A percentile compares a stretch with the other conserved stretches of the same genome.
These are phyloP conservation scores for Oceanites oceanicus DNA, from an alignment of 2,113 vertebrate species.

Conservation along the genomic window DNA sequence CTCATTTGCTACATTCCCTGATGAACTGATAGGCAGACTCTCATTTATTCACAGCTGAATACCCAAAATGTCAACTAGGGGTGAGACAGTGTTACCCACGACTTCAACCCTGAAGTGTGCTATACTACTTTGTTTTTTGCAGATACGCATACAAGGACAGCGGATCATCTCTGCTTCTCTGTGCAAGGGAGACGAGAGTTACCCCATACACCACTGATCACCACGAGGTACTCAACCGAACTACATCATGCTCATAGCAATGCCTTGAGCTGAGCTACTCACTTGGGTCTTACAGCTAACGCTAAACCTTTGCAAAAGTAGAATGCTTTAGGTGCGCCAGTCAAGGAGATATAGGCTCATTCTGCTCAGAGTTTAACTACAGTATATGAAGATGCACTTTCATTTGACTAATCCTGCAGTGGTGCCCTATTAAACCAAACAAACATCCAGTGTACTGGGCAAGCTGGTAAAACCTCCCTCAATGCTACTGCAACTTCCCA, in stretches of 20 bases:
- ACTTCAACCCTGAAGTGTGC: neutral
- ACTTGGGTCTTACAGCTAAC: accelerated
- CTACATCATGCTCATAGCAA: neutral
- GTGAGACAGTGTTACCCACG: neutral
- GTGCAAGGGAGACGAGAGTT: neutral
- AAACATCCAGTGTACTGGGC: neutral
- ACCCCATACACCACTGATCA: neutral
- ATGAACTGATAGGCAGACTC: constrained; percentile 19
- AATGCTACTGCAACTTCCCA: neutral
- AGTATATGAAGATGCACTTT: neutral
- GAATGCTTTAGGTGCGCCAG: neutral
- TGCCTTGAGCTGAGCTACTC: neutral
- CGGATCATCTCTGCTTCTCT: neutral
- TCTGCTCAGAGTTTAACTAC: neutral
- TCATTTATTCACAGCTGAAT: constrained; percentile 8
- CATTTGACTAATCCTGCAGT: neutral
- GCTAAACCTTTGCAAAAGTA: neutral
- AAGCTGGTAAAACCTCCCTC: neutral
- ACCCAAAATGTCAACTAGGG: neutral
- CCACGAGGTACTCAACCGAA: neutral
- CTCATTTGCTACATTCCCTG: constrained; percentile 27
- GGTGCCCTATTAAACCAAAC: neutral
- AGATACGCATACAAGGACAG: neutral
- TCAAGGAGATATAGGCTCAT: neutral
- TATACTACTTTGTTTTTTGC: neutral